phyloP scores from a whole-genome alignment of 1,140 invertebrate species.

The Neocloeon triangulifer region DNA sequence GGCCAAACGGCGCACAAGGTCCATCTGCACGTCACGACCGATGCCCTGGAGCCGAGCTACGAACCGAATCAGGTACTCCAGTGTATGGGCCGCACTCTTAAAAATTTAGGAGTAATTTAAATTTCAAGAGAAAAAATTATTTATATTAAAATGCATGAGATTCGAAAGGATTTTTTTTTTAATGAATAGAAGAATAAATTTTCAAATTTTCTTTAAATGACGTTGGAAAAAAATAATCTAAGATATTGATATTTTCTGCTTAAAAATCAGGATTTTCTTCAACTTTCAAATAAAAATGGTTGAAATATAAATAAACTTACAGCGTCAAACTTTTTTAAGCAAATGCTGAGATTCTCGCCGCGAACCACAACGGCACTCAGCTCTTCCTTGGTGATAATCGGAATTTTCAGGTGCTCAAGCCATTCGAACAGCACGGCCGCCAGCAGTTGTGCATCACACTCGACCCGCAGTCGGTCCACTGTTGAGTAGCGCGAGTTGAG shows the following conservation, averaged over 20 bases:
- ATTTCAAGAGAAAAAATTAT: no score
- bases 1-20: conserved; percentile 32
- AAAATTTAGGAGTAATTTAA: no score
- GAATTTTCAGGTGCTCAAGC: conserved; percentile 40
- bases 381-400: conserved; percentile 38
- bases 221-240: not conserved
- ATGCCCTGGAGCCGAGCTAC: conserved; percentile 37
- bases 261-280: not conserved
- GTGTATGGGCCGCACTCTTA: conserved; percentile 35
- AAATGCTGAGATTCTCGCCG: conserved; percentile 28
- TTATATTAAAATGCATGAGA: no score
- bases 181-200: conserved; percentile 13
- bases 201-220: no score
- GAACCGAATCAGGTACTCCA: conserved; percentile 52
- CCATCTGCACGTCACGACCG: conserved; percentile 25
- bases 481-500: conserved; percentile 39
- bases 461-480: conserved; percentile 37
- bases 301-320: conserved; percentile 19
- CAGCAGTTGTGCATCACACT: conserved; percentile 34
- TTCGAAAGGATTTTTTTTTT: no score
- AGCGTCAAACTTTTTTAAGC: conserved; percentile 33
- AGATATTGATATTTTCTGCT: conserved; percentile 1
- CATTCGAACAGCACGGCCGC: conserved; percentile 39
- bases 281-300: no score
- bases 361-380: conserved; percentile 39